A percentile compares a stretch with the other conserved stretches of the same genome.
Evolutionary conservation across 2,797 vertebrate species (phyloP).

Genomic region (Vultur gryphus): DNA sequence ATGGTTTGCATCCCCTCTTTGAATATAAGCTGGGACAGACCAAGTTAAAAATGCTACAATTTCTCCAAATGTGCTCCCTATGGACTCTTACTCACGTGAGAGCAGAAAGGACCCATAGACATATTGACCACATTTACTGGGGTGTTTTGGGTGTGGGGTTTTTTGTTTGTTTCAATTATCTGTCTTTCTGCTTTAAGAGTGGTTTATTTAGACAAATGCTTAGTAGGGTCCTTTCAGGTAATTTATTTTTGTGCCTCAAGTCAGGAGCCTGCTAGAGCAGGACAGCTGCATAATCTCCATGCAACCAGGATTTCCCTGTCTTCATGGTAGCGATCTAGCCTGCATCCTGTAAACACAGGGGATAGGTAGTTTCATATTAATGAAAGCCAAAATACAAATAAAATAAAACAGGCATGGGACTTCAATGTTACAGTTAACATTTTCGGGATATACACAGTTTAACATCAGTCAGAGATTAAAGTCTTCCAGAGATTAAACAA

Average conservation of each 20-base stretch:
- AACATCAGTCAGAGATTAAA: not conserved
- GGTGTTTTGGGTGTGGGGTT: not conserved
- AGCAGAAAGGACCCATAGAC: not conserved
- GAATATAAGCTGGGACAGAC: not conserved
- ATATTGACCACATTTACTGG: not conserved
- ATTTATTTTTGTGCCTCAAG: not conserved
- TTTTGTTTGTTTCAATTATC: not conserved
- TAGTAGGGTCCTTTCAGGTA: not conserved
- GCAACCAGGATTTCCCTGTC: not conserved
- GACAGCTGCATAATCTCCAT: not conserved
- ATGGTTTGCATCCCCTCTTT: not conserved
- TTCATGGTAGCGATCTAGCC: rapidly evolving
- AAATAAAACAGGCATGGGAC: not conserved
- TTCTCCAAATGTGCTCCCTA: not conserved
- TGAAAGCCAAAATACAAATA: not conserved
- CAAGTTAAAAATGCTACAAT: not conserved
- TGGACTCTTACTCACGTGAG: not conserved
- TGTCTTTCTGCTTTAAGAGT: not conserved
- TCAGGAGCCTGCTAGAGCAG: not conserved
- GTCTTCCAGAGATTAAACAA: not conserved
- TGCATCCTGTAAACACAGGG: not conserved
- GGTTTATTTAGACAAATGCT: not conserved
- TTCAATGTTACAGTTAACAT: not conserved
- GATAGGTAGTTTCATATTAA: not conserved
- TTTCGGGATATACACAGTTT: not conserved